A percentile compares a stretch with the other conserved stretches of the same genome.
phyloP scores from a whole-genome alignment of 2,888 invertebrate species.

The Trilocha varians region DNA sequence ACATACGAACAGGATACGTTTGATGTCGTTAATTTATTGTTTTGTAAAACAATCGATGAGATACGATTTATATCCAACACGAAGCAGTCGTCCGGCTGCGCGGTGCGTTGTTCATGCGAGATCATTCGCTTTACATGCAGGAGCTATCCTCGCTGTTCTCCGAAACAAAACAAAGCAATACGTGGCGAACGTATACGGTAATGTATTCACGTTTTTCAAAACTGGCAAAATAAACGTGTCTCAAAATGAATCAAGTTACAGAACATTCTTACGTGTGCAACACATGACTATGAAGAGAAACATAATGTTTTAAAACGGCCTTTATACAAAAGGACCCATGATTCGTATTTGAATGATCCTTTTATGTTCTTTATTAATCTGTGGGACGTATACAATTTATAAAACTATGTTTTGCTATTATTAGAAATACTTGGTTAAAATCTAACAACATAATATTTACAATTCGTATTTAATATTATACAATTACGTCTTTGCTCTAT shows the following conservation, averaged over 20 bases:
- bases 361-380: no score
- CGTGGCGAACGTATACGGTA: constrained; percentile 1
- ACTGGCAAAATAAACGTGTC: background rate
- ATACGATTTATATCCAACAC: constrained; percentile 4
- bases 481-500: no score
- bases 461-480: no score
- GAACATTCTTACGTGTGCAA: background rate
- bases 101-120: constrained; percentile 16
- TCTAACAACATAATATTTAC: no score
- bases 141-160: constrained; percentile 29
- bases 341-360: no score
- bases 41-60: constrained; percentile 2
- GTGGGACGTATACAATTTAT: no score
- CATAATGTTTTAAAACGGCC: no score
- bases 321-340: no score
- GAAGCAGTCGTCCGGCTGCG: constrained; percentile 1
- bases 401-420: no score
- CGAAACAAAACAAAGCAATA: constrained; percentile 50
- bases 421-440: no score
- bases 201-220: background rate
- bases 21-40: background rate
- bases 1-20: background rate
- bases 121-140: constrained; percentile 41
- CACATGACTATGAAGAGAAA: no score
- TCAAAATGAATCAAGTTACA: no score